These are phyloP conservation scores for Spongilla lacustris DNA, from an alignment of 37 sponge, comb jelly and placozoan genomes.

Conservation along the genomic window DNA sequence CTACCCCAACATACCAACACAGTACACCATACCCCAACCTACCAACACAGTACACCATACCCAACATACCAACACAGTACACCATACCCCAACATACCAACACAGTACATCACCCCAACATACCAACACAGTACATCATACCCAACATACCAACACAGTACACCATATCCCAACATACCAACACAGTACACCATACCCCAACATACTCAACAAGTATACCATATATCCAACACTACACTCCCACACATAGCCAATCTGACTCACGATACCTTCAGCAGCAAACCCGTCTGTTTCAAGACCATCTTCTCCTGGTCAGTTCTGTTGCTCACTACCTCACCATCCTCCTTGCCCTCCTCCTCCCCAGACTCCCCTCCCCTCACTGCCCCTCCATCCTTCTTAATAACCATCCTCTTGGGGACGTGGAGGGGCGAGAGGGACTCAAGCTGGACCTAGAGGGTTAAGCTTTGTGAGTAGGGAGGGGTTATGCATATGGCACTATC, in stretches of 20 bases:
- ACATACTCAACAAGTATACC: no score
- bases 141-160: no score
- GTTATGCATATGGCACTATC: neutral
- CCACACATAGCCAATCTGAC: neutral
- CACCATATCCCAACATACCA: no score
- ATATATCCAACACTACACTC: no score
- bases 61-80: no score
- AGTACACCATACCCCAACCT: no score
- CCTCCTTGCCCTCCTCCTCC: conserved; percentile 16
- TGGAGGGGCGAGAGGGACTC: conserved; percentile 61
- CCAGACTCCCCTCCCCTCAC: neutral
- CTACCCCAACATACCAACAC: no score
- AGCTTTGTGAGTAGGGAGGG: neutral
- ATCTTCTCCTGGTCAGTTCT: conserved; percentile 71
- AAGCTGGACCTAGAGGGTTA: conserved; percentile 55
- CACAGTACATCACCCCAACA: neutral
- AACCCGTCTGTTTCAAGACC: conserved; percentile 33
- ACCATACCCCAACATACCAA: no score
- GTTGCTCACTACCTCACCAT: conserved; percentile 9
- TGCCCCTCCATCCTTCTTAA: conserved; percentile 10
- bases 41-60: no score
- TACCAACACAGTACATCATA: no score
- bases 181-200: no score
- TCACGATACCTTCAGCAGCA: conserved; percentile 42
- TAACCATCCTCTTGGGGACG: conserved; percentile 30